Conservation (phyloP, 2,888 invertebrate genomes). For the Hirtodrosophila alboralis region DNA sequence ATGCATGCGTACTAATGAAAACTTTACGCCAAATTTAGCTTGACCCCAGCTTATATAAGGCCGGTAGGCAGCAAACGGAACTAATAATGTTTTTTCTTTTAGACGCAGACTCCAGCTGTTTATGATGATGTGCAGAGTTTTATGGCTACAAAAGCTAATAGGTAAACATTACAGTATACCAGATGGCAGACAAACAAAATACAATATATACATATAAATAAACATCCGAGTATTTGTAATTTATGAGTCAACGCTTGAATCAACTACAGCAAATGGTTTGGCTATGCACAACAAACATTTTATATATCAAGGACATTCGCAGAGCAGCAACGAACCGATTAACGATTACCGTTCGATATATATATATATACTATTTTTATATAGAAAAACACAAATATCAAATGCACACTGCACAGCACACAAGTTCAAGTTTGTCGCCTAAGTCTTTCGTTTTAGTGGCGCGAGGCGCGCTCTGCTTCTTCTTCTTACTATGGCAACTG, state of each 20-base stretch:
- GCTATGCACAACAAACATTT: conserved; percentile 4
- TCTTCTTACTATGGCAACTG: conserved; percentile 16
- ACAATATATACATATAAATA: conserved; percentile 19
- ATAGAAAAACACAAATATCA: conserved; percentile 18
- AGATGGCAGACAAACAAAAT: conserved; percentile 30
- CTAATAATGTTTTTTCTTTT: too few species aligned
- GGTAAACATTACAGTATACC: conserved; percentile 13
- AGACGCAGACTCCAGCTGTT: conserved; percentile 15
- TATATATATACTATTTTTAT: conserved; percentile 29
- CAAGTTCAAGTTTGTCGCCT: conserved; percentile 82
- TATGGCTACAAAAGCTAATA: conserved; percentile 3
- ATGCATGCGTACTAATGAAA: conserved; percentile 48
- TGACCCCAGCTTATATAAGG: conserved; percentile 64
- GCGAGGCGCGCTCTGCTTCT: conserved; percentile 21
- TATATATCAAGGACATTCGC: conserved; percentile 20
- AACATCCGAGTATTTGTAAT: conserved; percentile 5
- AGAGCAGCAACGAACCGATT: conserved; percentile 14
- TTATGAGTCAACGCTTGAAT: conserved; percentile 22
- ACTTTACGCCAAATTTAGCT: conserved; percentile 50
- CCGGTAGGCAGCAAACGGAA: conserved; percentile 62
- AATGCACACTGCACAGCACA: conserved; percentile 29
- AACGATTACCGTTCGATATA: conserved; percentile 4
- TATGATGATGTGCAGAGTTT: conserved; percentile 9
- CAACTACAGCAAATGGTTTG: conserved; percentile 1
- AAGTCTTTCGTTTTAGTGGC: conserved; percentile 61